Evolutionary conservation across 1,140 invertebrate genomes (phyloP), one percentile per base, ranked within the genome.

Genomic region (Lycorma delicatula): DNA sequence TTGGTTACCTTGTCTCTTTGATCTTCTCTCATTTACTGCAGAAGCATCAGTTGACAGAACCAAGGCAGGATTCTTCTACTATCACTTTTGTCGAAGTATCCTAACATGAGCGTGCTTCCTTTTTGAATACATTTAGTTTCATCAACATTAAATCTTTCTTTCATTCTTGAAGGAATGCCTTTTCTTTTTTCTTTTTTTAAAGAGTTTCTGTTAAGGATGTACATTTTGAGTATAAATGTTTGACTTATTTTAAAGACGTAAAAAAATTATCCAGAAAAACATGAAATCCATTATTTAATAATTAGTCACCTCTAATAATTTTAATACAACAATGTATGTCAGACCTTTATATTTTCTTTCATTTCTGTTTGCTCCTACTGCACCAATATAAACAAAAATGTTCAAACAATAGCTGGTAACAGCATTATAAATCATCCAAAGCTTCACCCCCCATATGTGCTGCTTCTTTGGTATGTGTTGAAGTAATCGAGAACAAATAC

Each of bases 401-500:
- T 27, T 51, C 25, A 49, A 4, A 46, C 41, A 46, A 18, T 46
- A 46, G 41, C 20, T 12, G 12, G 16, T 46, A 9, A 16, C 41
- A 11, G 9, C 41, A 18, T 57, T 34, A n/a, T 36, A 60, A 9
- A 56, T 18, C 48, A 36, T 34, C 48, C 54, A 60, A 26, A 60
- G 36, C 29, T 60, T 60, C 9, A 58, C 47, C 29, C 55, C 54
- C 59, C 59, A 58, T n/a, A 29, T 29, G 47, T 60, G 59, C 23
- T 49, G 55, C 26, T 58, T 60, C 25, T 57, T 58, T 25, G 54
- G 54, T 18, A 57, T 22, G 34, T 60, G 59, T 36, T 60, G 59
- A 25, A 31, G 22, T 11, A 59, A 34, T 52, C 29, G 23, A 29
- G 59, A 23, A 36, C 58, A 27, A 29, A 11, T 22, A 6, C 58